A percentile compares a stretch with the other conserved stretches of the same genome.
phyloP scores from a whole-genome alignment of 2,888 invertebrate genomes.

The Sarcophaga rosellei region DNA sequence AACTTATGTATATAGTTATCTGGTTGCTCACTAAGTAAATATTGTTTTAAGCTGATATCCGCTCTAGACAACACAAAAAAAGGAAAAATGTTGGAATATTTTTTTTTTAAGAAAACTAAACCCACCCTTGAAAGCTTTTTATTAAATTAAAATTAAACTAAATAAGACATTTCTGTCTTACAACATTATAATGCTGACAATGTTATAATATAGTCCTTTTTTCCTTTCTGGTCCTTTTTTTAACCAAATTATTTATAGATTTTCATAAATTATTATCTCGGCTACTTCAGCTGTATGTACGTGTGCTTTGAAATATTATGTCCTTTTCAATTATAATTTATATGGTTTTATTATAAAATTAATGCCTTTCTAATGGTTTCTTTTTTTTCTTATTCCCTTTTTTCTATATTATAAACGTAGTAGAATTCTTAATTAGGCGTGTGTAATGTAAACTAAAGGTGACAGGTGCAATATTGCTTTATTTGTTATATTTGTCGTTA shows the following conservation, averaged over 20 bases:
- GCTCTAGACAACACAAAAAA: slow-evolving; percentile 51
- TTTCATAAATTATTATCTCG: slow-evolving; percentile 28
- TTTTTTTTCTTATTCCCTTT: slow-evolving; percentile 9
- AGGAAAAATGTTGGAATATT: neutral
- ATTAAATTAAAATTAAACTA: too few relatives aligned
- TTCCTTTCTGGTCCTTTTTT: neutral
- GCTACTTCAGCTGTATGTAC: neutral
- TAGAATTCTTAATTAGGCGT: slow-evolving; percentile 38
- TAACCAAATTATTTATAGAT: slow-evolving; percentile 55
- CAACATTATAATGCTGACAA: too few relatives aligned
- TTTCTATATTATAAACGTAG: neutral
- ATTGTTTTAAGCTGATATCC: slow-evolving; percentile 62
- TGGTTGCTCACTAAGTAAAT: neutral
- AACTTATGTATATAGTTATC: neutral
- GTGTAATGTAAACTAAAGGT: slow-evolving; percentile 46
- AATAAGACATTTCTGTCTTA: too few relatives aligned
- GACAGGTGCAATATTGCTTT: slow-evolving; percentile 39
- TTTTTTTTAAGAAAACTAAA: too few relatives aligned
- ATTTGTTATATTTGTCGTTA: too few relatives aligned
- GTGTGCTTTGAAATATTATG: slow-evolving; percentile 26
- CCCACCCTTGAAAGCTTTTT: too few relatives aligned
- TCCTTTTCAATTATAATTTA: slow-evolving; percentile 57
- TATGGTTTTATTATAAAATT: neutral
- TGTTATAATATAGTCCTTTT: too few relatives aligned
- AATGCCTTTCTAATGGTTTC: slow-evolving; percentile 34